Evolutionary conservation across 1,140 invertebrate genomes (phyloP), one percentile per base, ranked within the genome.

Genomic region (Stegodyphus dumicola): DNA sequence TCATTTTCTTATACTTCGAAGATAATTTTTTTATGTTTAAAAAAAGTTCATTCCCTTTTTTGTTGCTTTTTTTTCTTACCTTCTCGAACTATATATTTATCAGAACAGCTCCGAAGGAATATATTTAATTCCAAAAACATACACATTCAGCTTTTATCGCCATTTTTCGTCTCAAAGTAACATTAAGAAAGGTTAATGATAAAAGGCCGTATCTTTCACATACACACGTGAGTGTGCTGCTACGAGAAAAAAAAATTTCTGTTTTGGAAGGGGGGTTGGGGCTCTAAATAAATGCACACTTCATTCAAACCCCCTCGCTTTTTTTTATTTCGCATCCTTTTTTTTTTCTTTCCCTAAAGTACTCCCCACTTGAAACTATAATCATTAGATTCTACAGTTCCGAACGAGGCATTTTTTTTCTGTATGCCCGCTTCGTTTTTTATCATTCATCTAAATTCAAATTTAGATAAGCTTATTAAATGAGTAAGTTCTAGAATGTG

Each of bases 381-480:
- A 85, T 85, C 81, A 85, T 85, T 85, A 85, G 73, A 85, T 85
- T 85, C 81, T 77, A 77, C 81, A 85, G 81, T 85, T 85, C 77
- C 49, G 65, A 85, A 60, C 81, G 81, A 77, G 65, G 13, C 18
- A 9, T 6, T 75, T 75, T 81, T 83, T 75, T 54, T 48, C 51
- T 33, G 56, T 75, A 71, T 66, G 6, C 17, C 51, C 48, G n/a
- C 33, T 75, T 75, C 51, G 17, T 48, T 51, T 74, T 86, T 76
- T 86, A 71, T 81, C 84, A 56, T 78, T 78, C 84, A 86, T 86
- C 84, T 86, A 86, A 86, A 86, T 86, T 86, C 84, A 86, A 86
- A 86, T 86, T 86, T 86, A 86, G 84, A 86, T 86, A 86, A 77
- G 84, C 75, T 86, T 86, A 77, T 85, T 85, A 85, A 85, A 85